Evolutionary conservation across 2,113 vertebrate species (phyloP), one percentile per base, ranked within the genome.

Genomic region (Sinocyclocheilus grahami): DNA sequence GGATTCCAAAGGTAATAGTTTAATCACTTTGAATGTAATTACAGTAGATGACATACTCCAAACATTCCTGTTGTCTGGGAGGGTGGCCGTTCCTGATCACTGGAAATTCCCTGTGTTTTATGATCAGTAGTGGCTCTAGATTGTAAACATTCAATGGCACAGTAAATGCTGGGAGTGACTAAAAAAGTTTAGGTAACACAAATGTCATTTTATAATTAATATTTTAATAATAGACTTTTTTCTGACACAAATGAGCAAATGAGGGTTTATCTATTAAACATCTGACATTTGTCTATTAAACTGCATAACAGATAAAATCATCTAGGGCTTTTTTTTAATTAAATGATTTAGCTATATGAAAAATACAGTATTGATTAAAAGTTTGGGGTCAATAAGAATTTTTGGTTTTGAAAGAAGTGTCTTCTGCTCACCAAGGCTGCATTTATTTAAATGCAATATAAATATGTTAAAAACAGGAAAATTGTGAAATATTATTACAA

Each of bases 11-110:
- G 33, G 69, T 71, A 39, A 71, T 71, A 39, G 33, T 71, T 71
- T 71, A 71, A 71, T 71, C 69, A 71, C 16, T 71, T 4, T 71
- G 67, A 18, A 39, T 71, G 30, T 37, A 37, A 71, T 71, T 71
- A 71, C 67, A 71, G 67, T 71, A 71, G 67, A 71, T 33, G 18
- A 5, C 33, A 3, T 37, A 37, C 37, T 37, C 37, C 37, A 33
- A 71, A 0, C 8, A 71, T 71, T 39, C 69, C 69, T 71, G 69
- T 8, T 37, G 69, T 71, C 69, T 71, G 69, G 67, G 67, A 71
- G 30, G 27, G 30, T 3, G 5, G 67, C 67, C 13, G 5, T 37
- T 37, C 67, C 67, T 18, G 30, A 37, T 20, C 30, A 0, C 16
- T 37, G 67, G 16, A 71, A 71, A 37, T 37, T 22, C 67, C 67